Conservation (phyloP, 2,113 vertebrate species). For the Heptranchias perlo region DNA sequence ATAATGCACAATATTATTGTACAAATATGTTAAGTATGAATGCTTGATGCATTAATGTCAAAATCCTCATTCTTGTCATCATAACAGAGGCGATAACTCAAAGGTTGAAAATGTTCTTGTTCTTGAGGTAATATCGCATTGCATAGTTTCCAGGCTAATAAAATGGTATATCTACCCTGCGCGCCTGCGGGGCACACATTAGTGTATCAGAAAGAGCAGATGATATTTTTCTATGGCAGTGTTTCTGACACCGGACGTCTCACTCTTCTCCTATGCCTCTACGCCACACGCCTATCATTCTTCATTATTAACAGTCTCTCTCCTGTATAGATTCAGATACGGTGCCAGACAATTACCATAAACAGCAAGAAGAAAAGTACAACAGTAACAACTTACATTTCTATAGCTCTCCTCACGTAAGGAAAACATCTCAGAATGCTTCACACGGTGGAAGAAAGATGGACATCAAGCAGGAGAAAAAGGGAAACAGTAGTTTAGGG, state of each 20-base stretch:
- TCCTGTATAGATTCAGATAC: background rate
- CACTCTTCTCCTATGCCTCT: background rate
- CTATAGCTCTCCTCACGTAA: slow-evolving; percentile 28
- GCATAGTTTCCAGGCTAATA: background rate
- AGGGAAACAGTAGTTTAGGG: slow-evolving; percentile 36
- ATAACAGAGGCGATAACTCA: background rate
- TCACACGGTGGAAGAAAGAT: slow-evolving; percentile 26
- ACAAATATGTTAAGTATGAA: background rate
- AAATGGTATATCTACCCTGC: background rate
- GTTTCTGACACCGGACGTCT: background rate
- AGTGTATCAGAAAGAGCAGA: no score
- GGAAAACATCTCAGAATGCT: slow-evolving; percentile 37
- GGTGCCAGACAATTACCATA: background rate
- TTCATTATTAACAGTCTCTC: background rate
- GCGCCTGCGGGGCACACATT: no score
- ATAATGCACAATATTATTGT: background rate
- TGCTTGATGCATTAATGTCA: background rate
- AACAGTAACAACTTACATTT: slow-evolving; percentile 29
- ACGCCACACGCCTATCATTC: background rate
- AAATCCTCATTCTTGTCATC: background rate
- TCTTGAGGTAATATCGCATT: background rate
- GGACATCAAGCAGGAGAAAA: slow-evolving; percentile 34
- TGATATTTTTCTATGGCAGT: background rate
- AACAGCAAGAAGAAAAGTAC: background rate
- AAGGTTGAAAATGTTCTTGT: background rate